A percentile compares a stretch with the other conserved stretches of the same genome.
Evolutionary conservation across 2,888 invertebrate genomes (phyloP).

Genomic region (Aspidiotus rigidus): DNA sequence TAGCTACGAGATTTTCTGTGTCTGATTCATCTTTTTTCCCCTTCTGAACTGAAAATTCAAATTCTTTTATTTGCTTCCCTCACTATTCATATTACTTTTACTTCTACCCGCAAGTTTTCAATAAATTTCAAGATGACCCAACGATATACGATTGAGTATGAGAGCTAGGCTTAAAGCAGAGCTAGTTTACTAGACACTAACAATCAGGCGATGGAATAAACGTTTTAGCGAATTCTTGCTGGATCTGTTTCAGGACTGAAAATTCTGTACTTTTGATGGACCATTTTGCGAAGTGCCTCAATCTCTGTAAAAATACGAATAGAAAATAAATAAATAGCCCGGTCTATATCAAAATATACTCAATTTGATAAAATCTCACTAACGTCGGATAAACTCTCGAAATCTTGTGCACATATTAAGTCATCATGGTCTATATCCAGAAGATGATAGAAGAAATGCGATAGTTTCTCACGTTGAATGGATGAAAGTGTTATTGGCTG

Average conservation of each 20-base stretch:
- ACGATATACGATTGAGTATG: too few relatives aligned
- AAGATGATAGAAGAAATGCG: conserved; percentile 60
- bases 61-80: too few relatives aligned
- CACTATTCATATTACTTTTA: too few relatives aligned
- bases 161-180: too few relatives aligned
- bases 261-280: conserved; percentile 62
- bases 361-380: neutral
- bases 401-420: conserved; percentile 60
- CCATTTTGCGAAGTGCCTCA: conserved; percentile 69
- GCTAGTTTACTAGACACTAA: conserved; percentile 4
- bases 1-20: too few relatives aligned
- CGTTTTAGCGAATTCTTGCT: conserved; percentile 59
- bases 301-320: conserved; percentile 42
- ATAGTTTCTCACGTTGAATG: conserved; percentile 59
- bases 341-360: neutral
- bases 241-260: conserved; percentile 61
- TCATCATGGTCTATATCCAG: conserved; percentile 64
- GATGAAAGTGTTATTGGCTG: conserved; percentile 46
- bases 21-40: too few relatives aligned
- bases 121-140: too few relatives aligned
- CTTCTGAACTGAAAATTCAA: too few relatives aligned
- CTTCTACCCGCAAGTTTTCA: too few relatives aligned
- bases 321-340: neutral
- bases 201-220: conserved; percentile 46
- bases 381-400: conserved; percentile 53